Conservation (phyloP, 2,797 vertebrate genomes). For the Eptatretus atami region DNA sequence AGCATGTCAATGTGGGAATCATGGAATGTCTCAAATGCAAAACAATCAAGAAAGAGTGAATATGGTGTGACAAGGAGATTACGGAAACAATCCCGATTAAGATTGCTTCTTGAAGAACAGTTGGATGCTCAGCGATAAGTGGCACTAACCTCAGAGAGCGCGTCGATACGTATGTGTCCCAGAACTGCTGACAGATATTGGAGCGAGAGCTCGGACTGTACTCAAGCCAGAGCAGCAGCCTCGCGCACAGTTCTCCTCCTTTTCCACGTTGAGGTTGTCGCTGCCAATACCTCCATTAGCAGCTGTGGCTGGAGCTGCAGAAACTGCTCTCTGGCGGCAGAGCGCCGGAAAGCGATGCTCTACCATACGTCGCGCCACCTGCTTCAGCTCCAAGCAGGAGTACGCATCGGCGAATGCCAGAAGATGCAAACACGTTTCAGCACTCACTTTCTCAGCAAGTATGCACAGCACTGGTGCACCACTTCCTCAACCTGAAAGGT, state of each 20-base stretch:
- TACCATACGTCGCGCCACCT: constrained; percentile 84
- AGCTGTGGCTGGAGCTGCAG: constrained; percentile 81
- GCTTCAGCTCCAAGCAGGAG: constrained; percentile 80
- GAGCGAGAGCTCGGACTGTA: constrained; percentile 79
- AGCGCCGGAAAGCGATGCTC: constrained; percentile 91
- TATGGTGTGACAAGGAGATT: too few species aligned
- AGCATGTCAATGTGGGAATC: too few species aligned
- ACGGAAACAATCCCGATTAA: too few species aligned
- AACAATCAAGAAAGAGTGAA: too few species aligned
- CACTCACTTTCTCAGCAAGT: constrained; percentile 89
- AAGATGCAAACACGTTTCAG: constrained; percentile 78
- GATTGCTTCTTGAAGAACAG: too few species aligned
- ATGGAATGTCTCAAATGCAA: too few species aligned
- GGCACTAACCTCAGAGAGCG: constrained; percentile 38
- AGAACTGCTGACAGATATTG: constrained; percentile 88
- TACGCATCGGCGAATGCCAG: constrained; percentile 85
- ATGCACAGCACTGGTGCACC: constrained; percentile 58
- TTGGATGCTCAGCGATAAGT: too few species aligned
- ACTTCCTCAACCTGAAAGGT: constrained; percentile 65
- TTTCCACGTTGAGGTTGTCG: constrained; percentile 94
- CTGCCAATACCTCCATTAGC: constrained; percentile 67
- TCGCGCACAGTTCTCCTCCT: constrained; percentile 85
- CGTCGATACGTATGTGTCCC: constrained; percentile 86
- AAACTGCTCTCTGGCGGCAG: constrained; percentile 66
- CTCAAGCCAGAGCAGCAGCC: constrained; percentile 90